phyloP scores from a whole-genome alignment of 2,888 invertebrate genomes.

The Hoplodrina ambigua region DNA sequence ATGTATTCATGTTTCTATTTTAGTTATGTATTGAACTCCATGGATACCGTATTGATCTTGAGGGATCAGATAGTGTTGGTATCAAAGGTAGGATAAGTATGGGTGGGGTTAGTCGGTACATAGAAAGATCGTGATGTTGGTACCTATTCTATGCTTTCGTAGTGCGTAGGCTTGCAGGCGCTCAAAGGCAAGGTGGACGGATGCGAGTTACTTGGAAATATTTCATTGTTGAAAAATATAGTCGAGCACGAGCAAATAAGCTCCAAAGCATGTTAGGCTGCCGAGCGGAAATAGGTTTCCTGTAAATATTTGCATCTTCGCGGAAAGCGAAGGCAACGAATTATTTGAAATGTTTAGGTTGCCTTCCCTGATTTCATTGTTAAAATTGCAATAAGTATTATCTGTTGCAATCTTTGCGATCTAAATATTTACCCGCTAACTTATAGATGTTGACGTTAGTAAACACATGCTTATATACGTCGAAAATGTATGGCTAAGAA shows the following conservation, averaged over 20 bases:
- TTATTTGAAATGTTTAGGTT: no score
- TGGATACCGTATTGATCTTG: conserved; percentile 10
- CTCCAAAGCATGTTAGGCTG: neutral
- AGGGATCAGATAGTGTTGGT: neutral
- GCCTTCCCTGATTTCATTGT: no score
- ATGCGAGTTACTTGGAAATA: neutral
- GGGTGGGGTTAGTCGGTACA: no score
- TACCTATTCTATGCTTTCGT: neutral
- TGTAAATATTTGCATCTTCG: neutral
- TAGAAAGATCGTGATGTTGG: neutral
- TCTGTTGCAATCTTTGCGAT: no score
- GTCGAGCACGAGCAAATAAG: neutral
- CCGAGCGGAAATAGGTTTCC: neutral
- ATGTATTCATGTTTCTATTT: neutral
- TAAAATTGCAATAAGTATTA: no score
- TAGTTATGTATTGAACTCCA: neutral
- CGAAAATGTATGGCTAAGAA: no score
- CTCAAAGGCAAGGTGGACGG: neutral
- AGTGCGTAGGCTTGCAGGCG: neutral
- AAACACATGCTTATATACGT: no score
- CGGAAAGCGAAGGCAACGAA: no score
- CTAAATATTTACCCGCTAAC: no score
- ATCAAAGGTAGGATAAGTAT: neutral
- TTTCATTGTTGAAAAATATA: neutral
- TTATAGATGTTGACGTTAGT: no score